Evolutionary conservation across 2,113 vertebrate genomes (phyloP).

Genomic region (Paratilapia polleni): DNA sequence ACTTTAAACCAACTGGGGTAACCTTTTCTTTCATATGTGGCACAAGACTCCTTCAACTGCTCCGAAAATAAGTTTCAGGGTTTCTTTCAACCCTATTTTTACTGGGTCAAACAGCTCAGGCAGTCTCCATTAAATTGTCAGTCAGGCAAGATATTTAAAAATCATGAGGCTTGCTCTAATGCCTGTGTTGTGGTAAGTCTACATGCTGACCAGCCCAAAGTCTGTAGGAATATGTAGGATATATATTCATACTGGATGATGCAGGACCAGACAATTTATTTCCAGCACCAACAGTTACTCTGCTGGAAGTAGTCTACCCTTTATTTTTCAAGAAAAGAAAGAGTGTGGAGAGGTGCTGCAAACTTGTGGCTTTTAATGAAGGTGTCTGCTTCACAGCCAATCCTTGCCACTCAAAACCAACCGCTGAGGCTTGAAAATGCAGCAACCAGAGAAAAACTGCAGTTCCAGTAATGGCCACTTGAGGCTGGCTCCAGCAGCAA

Average conservation of each 20-base stretch:
- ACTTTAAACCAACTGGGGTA: background rate
- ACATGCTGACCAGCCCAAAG: background rate
- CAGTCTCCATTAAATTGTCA: background rate
- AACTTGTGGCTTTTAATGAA: background rate
- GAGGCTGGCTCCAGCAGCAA: background rate
- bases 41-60: background rate
- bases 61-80: background rate
- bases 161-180: background rate
- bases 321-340: background rate
- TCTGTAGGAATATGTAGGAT: background rate
- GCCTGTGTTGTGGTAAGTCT: background rate
- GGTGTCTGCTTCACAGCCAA: rapidly evolving
- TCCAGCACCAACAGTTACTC: background rate
- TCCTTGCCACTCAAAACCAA: background rate
- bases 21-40: slow-evolving; percentile 19
- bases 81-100: slow-evolving; percentile 14
- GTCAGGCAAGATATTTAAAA: background rate
- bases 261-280: background rate
- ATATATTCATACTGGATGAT: background rate
- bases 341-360: background rate
- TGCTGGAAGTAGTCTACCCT: background rate
- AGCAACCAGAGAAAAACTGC: background rate
- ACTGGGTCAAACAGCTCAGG: background rate
- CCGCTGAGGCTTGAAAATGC: background rate
- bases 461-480: background rate